Percentiles rank a stretch among this genome's conserved stretches.
Conservation (phyloP, 2,797 vertebrate species). For the Megalops cyprinoides region DNA sequence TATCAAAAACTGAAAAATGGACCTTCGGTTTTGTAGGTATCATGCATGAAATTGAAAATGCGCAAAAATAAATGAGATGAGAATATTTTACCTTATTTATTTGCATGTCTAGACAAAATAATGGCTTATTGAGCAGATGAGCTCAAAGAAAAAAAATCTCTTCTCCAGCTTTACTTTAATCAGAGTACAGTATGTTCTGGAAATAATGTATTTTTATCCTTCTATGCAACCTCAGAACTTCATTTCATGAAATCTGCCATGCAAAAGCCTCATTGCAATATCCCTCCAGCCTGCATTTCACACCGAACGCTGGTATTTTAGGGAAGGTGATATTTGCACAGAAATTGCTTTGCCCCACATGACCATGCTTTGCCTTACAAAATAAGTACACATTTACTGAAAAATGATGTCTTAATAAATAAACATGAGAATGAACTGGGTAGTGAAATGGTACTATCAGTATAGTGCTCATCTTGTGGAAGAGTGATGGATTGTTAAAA, state of each 20-base stretch:
- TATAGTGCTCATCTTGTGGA: constrained; percentile 21
- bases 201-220: constrained; percentile 12
- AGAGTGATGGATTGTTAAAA: constrained; percentile 1
- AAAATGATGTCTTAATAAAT: neutral
- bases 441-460: neutral
- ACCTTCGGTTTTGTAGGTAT: neutral
- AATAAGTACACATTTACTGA: neutral
- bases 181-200: neutral
- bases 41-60: neutral
- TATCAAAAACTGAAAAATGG: neutral
- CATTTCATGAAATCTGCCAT: constrained; percentile 5
- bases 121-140: neutral
- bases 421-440: neutral
- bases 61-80: neutral
- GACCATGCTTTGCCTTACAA: constrained; percentile 2
- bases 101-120: constrained; percentile 2
- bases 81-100: neutral
- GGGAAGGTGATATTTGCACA: neutral
- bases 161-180: neutral
- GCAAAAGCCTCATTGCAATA: neutral
- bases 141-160: neutral
- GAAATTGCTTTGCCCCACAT: constrained; percentile 14
- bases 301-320: neutral
- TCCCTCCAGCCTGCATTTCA: neutral
- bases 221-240: constrained; percentile 4